These are phyloP conservation scores for Mycetomoellerius zeteki DNA, from an alignment of 1,140 invertebrate species.

Conservation along the genomic window DNA sequence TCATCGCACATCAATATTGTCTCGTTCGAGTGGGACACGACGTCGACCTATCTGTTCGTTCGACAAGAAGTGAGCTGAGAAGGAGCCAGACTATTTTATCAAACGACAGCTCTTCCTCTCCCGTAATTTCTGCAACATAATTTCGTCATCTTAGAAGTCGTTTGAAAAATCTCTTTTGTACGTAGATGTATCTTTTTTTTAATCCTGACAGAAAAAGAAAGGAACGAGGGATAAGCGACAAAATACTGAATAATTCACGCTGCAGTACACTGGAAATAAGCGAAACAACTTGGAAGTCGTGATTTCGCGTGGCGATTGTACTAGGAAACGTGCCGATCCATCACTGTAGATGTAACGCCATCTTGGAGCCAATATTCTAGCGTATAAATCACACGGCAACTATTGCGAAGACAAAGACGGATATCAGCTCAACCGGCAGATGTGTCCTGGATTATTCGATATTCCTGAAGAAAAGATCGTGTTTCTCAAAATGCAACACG, in stretches of 20 bases:
- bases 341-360: slow-evolving; percentile 74
- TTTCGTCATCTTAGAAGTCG: not conserved
- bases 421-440: slow-evolving; percentile 75
- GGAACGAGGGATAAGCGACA: not conserved
- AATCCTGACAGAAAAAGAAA: not conserved
- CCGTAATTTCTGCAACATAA: slow-evolving; percentile 34
- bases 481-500: slow-evolving; percentile 36
- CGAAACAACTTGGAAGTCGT: slow-evolving; percentile 54
- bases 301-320: slow-evolving; percentile 65
- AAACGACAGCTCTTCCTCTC: slow-evolving; percentile 2
- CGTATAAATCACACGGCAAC: slow-evolving; percentile 79
- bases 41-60: slow-evolving; percentile 64
- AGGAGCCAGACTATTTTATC: slow-evolving; percentile 50
- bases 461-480: slow-evolving; percentile 62
- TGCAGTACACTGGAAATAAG: slow-evolving; percentile 29
- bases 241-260: slow-evolving; percentile 44
- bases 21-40: slow-evolving; percentile 71
- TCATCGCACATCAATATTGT: slow-evolving; percentile 77
- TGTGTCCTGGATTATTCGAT: slow-evolving; percentile 73
- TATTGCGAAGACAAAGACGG: slow-evolving; percentile 77
- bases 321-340: slow-evolving; percentile 69
- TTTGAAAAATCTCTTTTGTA: slow-evolving; percentile 4
- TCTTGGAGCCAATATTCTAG: slow-evolving; percentile 79
- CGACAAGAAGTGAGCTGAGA: slow-evolving; percentile 54
- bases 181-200: not conserved